Evolutionary conservation across 2,113 vertebrate species (phyloP).

Genomic region (Dromaius novaehollandiae): DNA sequence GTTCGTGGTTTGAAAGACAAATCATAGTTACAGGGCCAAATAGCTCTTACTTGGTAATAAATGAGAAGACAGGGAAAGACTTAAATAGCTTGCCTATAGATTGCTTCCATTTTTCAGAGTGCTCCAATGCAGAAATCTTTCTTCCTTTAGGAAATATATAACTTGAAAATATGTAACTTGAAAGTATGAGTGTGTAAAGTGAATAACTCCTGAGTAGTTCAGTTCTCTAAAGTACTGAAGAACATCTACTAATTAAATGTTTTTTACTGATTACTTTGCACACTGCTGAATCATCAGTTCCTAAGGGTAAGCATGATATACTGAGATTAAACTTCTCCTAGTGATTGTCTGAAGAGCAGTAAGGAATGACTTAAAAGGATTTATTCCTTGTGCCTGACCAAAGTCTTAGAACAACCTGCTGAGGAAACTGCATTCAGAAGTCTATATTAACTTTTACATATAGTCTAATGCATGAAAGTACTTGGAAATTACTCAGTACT

Average conservation of each 20-base stretch:
- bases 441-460: neutral
- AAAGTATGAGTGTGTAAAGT: neutral
- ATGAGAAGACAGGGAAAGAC: neutral
- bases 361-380: neutral
- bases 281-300: slow-evolving; percentile 1
- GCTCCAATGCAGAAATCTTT: neutral
- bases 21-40: neutral
- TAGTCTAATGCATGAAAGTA: neutral
- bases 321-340: neutral
- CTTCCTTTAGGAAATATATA: neutral
- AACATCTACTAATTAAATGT: slow-evolving; percentile 18
- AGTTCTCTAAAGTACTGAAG: neutral
- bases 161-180: neutral
- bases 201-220: neutral
- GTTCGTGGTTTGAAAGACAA: neutral
- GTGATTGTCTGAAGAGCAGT: neutral
- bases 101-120: neutral
- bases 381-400: neutral
- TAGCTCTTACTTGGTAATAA: neutral
- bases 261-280: neutral
- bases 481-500: neutral
- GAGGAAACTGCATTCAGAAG: neutral
- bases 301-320: neutral
- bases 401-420: neutral
- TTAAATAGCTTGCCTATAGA: neutral